Conservation (phyloP, 1,140 invertebrate genomes). For the Yoshiicerus persimilis region DNA sequence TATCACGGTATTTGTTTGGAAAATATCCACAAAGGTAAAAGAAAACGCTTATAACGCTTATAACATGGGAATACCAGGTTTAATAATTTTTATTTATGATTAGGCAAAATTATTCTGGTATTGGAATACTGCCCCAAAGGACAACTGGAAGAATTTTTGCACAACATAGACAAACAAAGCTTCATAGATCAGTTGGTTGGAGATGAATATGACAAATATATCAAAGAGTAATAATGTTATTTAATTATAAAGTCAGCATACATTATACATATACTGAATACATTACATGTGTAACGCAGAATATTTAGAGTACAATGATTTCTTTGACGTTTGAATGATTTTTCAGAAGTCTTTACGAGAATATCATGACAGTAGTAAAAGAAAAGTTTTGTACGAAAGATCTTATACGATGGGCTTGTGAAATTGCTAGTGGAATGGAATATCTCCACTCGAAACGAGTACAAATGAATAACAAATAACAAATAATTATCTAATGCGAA, state of each 20-base stretch:
- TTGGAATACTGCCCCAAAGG: neutral
- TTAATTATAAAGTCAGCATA: neutral
- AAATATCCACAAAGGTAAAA: slow-evolving; percentile 19
- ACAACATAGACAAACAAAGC: neutral
- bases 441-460: neutral
- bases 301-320: no score
- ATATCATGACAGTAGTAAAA: neutral
- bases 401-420: neutral
- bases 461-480: neutral
- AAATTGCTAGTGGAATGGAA: neutral
- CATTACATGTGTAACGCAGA: no score
- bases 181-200: neutral
- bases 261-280: no score
- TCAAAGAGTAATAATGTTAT: neutral
- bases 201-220: neutral
- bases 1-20: neutral
- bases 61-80: neutral
- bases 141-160: neutral
- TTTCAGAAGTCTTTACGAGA: slow-evolving; percentile 6
- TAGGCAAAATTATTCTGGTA: neutral
- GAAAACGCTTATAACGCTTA: no score
- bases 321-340: neutral
- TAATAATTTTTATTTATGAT: neutral
- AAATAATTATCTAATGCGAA: neutral
- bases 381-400: neutral